phyloP scores from a whole-genome alignment of 2,797 vertebrate species.

The Poecilia velifera region DNA sequence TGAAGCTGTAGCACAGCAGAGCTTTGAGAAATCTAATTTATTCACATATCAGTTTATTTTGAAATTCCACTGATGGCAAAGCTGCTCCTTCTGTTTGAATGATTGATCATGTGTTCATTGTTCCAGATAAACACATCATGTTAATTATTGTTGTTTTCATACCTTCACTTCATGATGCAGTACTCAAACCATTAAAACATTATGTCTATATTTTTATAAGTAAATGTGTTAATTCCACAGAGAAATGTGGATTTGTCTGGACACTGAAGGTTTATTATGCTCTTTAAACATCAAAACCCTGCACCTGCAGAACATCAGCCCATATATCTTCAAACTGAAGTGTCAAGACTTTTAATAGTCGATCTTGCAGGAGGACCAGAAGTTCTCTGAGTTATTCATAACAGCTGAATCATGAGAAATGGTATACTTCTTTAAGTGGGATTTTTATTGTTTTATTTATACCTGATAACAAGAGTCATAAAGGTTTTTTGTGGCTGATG shows the following conservation, averaged over 20 bases:
- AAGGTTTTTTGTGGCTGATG: slow-evolving; percentile 62
- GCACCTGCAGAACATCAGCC: slow-evolving; percentile 66
- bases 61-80: neutral
- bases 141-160: neutral
- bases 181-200: neutral
- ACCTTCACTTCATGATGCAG: neutral
- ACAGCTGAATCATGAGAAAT: slow-evolving; percentile 68
- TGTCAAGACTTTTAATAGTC: slow-evolving; percentile 58
- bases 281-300: slow-evolving; percentile 52
- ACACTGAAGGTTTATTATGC: slow-evolving; percentile 37
- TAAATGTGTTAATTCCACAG: slow-evolving; percentile 13
- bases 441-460: slow-evolving; percentile 77
- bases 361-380: slow-evolving; percentile 48
- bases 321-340: slow-evolving; percentile 66
- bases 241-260: slow-evolving; percentile 26
- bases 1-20: neutral
- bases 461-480: slow-evolving; percentile 80
- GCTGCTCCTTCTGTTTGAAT: neutral
- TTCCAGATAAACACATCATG: neutral
- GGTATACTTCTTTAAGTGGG: slow-evolving; percentile 48
- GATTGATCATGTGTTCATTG: neutral
- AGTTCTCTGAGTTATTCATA: slow-evolving; percentile 42
- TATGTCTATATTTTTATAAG: slow-evolving; percentile 23
- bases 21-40: neutral
- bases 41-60: neutral